Conservation (phyloP, 2,113 vertebrate species). For the Cygnus atratus region DNA sequence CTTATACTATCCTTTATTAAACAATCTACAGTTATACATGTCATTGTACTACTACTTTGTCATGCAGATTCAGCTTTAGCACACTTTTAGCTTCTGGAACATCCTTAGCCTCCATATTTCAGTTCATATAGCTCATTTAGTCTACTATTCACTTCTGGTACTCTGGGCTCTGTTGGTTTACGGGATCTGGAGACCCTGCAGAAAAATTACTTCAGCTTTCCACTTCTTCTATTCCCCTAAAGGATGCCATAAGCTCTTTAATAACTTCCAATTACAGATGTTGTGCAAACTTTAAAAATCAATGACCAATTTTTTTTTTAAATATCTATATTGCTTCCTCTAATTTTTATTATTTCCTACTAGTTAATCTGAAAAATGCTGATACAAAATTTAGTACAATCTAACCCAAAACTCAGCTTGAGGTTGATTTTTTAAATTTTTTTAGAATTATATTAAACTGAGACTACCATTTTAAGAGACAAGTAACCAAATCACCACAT, state of each 20-base stretch:
- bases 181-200: neutral
- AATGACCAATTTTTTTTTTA: too few relatives aligned
- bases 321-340: neutral
- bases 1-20: neutral
- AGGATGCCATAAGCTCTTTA: neutral
- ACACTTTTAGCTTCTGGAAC: neutral
- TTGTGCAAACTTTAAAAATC: neutral
- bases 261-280: neutral
- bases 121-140: neutral
- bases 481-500: neutral
- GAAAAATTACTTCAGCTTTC: neutral
- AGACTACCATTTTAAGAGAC: neutral
- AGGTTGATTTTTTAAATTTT: neutral
- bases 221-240: neutral
- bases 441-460: neutral
- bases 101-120: neutral
- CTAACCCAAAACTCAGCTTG: neutral
- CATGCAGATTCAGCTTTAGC: neutral
- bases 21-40: neutral
- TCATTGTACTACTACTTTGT: neutral
- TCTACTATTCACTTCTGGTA: neutral
- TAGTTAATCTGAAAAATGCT: neutral
- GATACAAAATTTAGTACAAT: neutral
- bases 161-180: neutral
- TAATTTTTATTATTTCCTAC: neutral